Base-by-base conservation (phyloP, 2,888 invertebrate genomes). In the Biston betularia region DNA sequence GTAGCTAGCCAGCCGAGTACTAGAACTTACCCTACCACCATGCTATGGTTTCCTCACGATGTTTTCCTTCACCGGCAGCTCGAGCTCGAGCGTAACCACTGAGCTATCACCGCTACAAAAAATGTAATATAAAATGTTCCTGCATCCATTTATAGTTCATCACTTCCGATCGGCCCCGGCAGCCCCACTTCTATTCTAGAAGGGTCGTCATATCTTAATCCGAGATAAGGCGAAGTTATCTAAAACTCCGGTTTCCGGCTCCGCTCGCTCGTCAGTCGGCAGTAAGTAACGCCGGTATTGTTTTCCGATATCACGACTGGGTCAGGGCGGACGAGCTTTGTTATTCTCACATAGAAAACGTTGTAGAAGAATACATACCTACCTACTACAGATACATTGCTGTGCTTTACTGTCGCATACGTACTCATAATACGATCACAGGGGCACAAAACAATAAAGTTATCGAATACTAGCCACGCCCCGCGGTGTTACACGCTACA, bases 271-370 rank as follows among this genome's bases (percentile, higher is more conserved):
- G 66, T 62, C 66, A 62, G 62, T 48, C 66, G 65, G 74, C 73
- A 70, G 73, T 77, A 75, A 75, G 69, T 75, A 74, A 75, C 49
- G 68, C 69, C 59, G 66, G 63, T 74, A 77, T 77, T 77, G 75
- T 75, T 77, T 77, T 77, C 75, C 75, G 73, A 77, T 75, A 75
- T 53, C 63, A 34, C 14, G 68, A 70, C 55, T 70, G 66, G 72
- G 72, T 70, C 70, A 70, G 44, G 12, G 45, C 44, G 38, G 45
- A 56, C 14, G 35, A 11, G 49, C 44, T 54, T 54, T 44, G 52
- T 60, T 61, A 61, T 54, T 53, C 45, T 53, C 14, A 15, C 24
- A 40, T 34, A 7, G 42, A 56, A 56, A 44, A 38, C 38, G 38
- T 38, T 14, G 52, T 38, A 50, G 12, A 52, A 15, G 12, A 11